A percentile compares a stretch with the other conserved stretches of the same genome.
phyloP scores from a whole-genome alignment of 2,797 vertebrate species.

The Trichosurus vulpecula region DNA sequence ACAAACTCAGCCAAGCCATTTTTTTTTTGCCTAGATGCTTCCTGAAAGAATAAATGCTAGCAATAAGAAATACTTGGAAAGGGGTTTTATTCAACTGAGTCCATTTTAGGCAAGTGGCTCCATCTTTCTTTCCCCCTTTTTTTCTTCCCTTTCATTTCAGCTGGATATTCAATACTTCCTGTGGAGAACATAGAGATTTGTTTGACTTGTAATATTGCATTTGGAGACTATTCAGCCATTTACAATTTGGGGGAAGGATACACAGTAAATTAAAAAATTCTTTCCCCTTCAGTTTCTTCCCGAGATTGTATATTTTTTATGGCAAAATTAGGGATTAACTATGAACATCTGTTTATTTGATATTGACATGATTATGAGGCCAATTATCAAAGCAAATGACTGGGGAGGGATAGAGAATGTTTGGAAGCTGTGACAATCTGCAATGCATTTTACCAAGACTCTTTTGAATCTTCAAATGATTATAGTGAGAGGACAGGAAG shows the following conservation, averaged over 20 bases:
- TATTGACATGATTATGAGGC: constrained; percentile 65
- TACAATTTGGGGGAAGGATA: constrained; percentile 74
- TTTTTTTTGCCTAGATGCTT: constrained; percentile 34
- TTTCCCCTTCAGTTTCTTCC: constrained; percentile 75
- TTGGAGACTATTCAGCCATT: constrained; percentile 73
- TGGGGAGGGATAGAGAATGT: not conserved
- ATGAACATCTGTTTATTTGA: constrained; percentile 80
- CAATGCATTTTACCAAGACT: constrained; percentile 13
- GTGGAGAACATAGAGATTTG: constrained; percentile 71
- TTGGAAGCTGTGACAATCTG: constrained; percentile 20
- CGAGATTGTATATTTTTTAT: constrained; percentile 76
- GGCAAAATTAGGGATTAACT: constrained; percentile 79
- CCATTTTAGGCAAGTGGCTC: not conserved
- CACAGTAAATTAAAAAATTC: constrained; percentile 77
- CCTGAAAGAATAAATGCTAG: constrained; percentile 44
- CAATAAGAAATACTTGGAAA: constrained; percentile 37
- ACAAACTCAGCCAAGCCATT: not conserved
- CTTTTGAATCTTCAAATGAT: not conserved
- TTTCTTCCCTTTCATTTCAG: constrained; percentile 53
- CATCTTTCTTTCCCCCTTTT: constrained; percentile 29
- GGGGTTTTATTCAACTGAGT: not conserved
- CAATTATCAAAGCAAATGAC: constrained; percentile 62
- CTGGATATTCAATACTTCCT: constrained; percentile 74
- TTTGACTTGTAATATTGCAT: constrained; percentile 75
- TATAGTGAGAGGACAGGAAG: not conserved